Conservation (phyloP, 2,797 vertebrate genomes). For the Brachymystax lenok region DNA sequence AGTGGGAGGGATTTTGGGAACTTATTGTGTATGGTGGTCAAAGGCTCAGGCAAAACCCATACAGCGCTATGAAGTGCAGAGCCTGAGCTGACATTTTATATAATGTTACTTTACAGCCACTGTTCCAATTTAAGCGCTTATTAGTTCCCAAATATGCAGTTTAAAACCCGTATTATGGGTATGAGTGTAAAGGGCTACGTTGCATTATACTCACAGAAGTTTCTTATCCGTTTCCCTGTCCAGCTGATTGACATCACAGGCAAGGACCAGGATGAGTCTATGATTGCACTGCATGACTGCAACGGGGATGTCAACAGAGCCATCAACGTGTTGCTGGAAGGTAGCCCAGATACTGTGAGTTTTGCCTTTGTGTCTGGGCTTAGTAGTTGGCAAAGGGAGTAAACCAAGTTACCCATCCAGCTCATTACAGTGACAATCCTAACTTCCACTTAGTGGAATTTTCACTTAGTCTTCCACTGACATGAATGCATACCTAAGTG, state of each 20-base stretch:
- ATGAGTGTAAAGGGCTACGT: no score
- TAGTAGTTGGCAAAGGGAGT: conserved; percentile 29
- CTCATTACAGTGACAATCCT: not conserved
- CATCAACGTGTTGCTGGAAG: conserved; percentile 97
- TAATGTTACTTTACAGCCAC: no score
- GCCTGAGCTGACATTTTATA: no score
- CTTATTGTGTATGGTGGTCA: no score
- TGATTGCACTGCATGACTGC: conserved; percentile 98
- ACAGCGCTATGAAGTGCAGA: no score
- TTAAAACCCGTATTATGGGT: no score
- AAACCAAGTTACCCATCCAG: conserved; percentile 32
- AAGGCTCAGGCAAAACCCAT: no score
- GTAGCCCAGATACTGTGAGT: conserved; percentile 95
- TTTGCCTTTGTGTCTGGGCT: conserved; percentile 38
- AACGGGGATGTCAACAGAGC: conserved; percentile 98
- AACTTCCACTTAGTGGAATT: not conserved
- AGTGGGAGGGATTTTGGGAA: no score
- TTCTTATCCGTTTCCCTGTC: conserved; percentile 24
- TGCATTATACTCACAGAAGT: not conserved
- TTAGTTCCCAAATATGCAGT: no score
- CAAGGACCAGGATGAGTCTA: conserved; percentile 99
- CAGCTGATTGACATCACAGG: conserved; percentile 99
- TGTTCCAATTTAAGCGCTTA: no score
- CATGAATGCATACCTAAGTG: not conserved
- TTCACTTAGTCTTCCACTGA: not conserved